Evolutionary conservation across 2,113 vertebrate species (phyloP).

Genomic region (Illadopsis cleaveri): DNA sequence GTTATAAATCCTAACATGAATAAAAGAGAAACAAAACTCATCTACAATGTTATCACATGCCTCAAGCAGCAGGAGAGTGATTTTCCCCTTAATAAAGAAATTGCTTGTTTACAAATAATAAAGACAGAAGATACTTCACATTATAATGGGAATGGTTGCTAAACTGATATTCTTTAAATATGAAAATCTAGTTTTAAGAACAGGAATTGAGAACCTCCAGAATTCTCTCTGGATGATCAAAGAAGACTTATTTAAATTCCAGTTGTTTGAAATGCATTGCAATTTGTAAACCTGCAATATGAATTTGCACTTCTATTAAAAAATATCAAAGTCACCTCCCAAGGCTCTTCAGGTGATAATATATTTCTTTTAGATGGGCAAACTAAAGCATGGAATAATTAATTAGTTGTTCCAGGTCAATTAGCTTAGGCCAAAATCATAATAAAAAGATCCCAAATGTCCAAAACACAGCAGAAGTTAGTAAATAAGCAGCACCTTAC

Average conservation of each 20-base stretch:
- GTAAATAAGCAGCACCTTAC: not conserved
- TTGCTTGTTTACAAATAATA: constrained; percentile 3
- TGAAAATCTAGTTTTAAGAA: not conserved
- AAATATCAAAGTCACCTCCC: not conserved
- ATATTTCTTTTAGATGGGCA: not conserved
- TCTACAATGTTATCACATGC: not conserved
- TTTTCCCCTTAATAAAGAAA: not conserved
- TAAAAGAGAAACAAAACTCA: not conserved
- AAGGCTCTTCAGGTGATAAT: constrained; percentile 11
- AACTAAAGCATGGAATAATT: not conserved
- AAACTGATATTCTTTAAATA: not conserved
- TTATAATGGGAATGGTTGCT: not conserved
- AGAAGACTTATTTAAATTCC: not conserved
- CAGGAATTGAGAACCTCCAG: not conserved
- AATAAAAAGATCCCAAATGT: not conserved
- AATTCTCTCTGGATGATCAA: not conserved
- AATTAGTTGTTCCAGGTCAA: not conserved
- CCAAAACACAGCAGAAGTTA: not conserved
- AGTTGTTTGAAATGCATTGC: constrained; percentile 15
- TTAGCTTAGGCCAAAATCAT: not conserved
- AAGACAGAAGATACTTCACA: not conserved
- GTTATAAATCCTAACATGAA: not conserved
- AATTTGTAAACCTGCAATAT: not conserved
- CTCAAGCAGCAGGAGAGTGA: not conserved
- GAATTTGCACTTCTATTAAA: constrained; percentile 26